Evolutionary conservation across 1,140 invertebrate species (phyloP).

Genomic region (Cotesia chilonis): DNA sequence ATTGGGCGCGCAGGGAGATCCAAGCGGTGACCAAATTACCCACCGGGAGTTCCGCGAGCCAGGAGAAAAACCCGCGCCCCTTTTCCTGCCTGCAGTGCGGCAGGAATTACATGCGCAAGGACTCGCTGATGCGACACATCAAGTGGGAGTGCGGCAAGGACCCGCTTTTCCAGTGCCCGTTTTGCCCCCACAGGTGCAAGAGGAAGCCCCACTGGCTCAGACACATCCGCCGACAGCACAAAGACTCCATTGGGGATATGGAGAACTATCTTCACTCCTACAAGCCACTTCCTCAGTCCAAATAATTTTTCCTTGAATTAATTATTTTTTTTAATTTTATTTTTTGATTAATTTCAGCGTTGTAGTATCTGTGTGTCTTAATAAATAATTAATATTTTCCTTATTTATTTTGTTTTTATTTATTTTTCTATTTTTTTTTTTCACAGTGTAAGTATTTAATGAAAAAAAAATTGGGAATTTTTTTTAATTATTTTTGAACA

Average conservation of each 20-base stretch:
- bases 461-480: too few species aligned
- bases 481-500: conserved; percentile 23
- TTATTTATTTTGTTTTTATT: too few species aligned
- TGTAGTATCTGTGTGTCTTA: background rate
- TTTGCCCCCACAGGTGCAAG: conserved; percentile 71
- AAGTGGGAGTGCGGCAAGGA: conserved; percentile 75
- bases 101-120: conserved; percentile 73
- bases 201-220: conserved; percentile 69
- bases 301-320: background rate
- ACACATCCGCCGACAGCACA: conserved; percentile 70
- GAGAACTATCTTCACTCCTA: conserved; percentile 52
- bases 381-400: too few species aligned
- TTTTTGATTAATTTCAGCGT: too few species aligned
- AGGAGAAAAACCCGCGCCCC: conserved; percentile 50
- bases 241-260: conserved; percentile 62
- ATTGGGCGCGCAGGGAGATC: conserved; percentile 47
- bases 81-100: conserved; percentile 71
- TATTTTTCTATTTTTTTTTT: too few species aligned
- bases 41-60: conserved; percentile 46
- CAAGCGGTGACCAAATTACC: conserved; percentile 55
- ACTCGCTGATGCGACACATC: conserved; percentile 72
- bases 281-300: conserved; percentile 19
- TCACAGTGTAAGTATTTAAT: background rate
- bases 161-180: conserved; percentile 73
- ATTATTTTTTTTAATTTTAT: background rate